Conservation (phyloP, 2,888 invertebrate species). For the Plebejus argus region DNA sequence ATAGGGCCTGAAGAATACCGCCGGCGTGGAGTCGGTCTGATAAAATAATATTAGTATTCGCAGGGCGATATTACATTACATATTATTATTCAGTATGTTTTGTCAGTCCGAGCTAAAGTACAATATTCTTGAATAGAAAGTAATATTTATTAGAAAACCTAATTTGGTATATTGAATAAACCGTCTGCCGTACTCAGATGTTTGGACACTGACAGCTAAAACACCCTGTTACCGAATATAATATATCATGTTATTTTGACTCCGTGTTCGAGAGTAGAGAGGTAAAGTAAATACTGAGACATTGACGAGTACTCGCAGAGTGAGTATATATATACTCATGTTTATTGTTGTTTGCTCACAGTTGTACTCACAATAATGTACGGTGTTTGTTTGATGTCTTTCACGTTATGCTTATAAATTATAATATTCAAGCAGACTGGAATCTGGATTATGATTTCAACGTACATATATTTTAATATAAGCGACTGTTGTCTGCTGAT, state of each 20-base stretch:
- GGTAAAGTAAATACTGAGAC: background rate
- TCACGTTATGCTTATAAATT: background rate
- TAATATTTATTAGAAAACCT: background rate
- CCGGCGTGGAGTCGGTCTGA: background rate
- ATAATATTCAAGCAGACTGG: background rate
- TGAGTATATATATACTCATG: background rate
- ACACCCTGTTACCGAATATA: background rate
- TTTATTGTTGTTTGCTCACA: background rate
- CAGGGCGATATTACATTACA: background rate
- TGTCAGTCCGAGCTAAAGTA: background rate
- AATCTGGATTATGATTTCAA: background rate
- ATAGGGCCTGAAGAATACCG: no score
- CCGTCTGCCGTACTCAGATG: no score
- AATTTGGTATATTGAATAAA: no score
- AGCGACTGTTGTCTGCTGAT: no score
- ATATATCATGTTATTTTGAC: no score
- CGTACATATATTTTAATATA: background rate
- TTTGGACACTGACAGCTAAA: no score
- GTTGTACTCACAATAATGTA: background rate
- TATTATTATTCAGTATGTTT: background rate
- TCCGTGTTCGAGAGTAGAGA: background rate
- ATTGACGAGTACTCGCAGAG: background rate
- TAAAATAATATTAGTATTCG: background rate
- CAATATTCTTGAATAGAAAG: background rate
- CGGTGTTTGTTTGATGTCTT: slow-evolving; percentile 4